These are phyloP conservation scores for Melanotaenia nigrans DNA, from an alignment of 2,797 vertebrate genomes.

Conservation along the genomic window DNA sequence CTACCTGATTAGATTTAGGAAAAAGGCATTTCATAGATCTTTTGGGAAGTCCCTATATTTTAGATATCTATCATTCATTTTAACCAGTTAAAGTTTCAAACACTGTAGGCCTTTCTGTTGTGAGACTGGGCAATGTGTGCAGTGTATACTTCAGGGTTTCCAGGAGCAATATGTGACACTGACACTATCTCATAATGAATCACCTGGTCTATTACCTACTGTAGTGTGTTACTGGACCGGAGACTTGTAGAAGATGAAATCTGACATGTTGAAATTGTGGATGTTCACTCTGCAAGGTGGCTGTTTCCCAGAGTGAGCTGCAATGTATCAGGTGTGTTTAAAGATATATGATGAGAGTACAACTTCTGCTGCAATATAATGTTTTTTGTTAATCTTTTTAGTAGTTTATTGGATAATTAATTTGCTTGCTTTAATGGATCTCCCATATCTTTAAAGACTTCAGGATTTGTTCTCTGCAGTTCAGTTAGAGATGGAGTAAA, in stretches of 20 bases:
- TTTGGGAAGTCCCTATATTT: neutral
- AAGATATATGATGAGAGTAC: neutral
- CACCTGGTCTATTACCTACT: neutral
- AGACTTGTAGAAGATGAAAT: slow-evolving; percentile 10
- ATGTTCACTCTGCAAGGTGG: neutral
- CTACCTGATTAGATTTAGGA: neutral
- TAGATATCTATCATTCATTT: neutral
- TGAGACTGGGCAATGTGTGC: neutral
- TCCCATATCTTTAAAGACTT: neutral
- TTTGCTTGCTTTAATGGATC: neutral
- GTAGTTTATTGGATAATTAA: neutral
- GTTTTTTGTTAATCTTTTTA: neutral
- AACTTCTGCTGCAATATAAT: neutral
- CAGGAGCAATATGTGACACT: neutral
- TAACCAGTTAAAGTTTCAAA: neutral
- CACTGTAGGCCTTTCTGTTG: neutral
- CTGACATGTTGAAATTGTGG: slow-evolving; percentile 3
- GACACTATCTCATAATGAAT: neutral
- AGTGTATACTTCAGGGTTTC: neutral
- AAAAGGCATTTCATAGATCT: neutral
- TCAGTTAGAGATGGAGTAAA: neutral
- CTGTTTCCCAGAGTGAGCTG: neutral
- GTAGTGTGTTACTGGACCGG: neutral
- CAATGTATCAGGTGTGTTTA: neutral
- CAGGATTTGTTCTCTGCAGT: neutral